Evolutionary conservation across 2,888 invertebrate genomes (phyloP).

Genomic region (Apomyelois bistriatella): DNA sequence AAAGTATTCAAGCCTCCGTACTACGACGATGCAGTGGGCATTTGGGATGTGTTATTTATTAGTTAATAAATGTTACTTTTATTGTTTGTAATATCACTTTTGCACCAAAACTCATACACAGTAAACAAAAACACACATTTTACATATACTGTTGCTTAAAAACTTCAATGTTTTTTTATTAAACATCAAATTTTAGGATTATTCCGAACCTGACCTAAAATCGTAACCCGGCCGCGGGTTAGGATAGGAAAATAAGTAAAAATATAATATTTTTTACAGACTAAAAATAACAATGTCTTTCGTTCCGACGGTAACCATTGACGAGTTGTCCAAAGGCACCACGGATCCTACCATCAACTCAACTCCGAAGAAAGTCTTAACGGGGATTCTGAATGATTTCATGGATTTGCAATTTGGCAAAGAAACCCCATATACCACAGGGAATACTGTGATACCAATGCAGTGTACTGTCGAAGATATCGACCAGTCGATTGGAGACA

Average conservation of each 20-base stretch:
- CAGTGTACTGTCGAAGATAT: conserved; percentile 50
- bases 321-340: conserved; percentile 44
- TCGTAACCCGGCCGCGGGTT: no score
- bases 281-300: conserved; percentile 9
- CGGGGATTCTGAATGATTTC: conserved; percentile 61
- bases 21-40: no score
- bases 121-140: no score
- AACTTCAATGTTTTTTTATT: no score
- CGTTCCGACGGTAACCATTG: conserved; percentile 29
- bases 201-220: no score
- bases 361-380: conserved; percentile 52
- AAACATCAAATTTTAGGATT: no score
- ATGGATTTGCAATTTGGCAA: conserved; percentile 65
- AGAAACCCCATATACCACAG: conserved; percentile 65
- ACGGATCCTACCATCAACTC: conserved; percentile 42
- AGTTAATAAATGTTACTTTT: no score
- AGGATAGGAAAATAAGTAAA: not conserved
- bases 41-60: no score
- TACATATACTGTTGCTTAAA: no score
- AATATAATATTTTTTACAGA: not conserved
- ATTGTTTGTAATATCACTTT: no score
- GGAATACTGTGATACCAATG: conserved; percentile 54
- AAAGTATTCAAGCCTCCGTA: no score
- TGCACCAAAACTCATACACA: no score
- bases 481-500: conserved; percentile 41